A percentile compares a stretch with the other conserved stretches of the same genome.
Conservation (phyloP, 2,888 invertebrate species). For the Rotaria macrura region DNA sequence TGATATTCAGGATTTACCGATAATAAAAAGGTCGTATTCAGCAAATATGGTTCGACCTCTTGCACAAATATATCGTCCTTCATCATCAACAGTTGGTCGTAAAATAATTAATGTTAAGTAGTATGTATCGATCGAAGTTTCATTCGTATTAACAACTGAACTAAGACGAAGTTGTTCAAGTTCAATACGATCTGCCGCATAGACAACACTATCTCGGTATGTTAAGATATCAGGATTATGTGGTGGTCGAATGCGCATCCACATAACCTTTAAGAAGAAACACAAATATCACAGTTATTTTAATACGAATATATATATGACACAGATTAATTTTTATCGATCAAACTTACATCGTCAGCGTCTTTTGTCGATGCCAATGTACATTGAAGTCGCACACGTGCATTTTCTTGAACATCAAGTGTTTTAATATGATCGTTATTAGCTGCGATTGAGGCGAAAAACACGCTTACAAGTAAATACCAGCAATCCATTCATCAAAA, state of each 20-base stretch:
- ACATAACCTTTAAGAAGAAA: not conserved
- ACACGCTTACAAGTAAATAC: not conserved
- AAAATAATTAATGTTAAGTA: not conserved
- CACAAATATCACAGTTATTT: too few relatives aligned
- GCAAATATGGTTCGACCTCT: not conserved
- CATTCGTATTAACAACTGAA: not conserved
- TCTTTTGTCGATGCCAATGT: not conserved
- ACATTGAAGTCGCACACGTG: not conserved
- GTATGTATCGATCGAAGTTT: not conserved
- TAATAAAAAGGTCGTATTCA: not conserved
- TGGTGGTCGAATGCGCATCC: not conserved
- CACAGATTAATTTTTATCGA: too few relatives aligned
- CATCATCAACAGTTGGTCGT: not conserved
- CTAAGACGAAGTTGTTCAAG: not conserved
- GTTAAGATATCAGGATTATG: conserved; percentile 8
- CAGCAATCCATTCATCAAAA: not conserved
- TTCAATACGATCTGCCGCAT: not conserved
- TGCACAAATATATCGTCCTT: not conserved
- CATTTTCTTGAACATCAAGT: not conserved
- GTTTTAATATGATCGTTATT: not conserved
- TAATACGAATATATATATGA: too few relatives aligned
- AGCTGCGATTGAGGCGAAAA: not conserved
- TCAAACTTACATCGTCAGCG: not conserved
- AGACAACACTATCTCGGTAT: not conserved
- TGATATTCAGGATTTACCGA: not conserved